phyloP scores from a whole-genome alignment of 2,888 invertebrate species.

The Drosophila mimetica region DNA sequence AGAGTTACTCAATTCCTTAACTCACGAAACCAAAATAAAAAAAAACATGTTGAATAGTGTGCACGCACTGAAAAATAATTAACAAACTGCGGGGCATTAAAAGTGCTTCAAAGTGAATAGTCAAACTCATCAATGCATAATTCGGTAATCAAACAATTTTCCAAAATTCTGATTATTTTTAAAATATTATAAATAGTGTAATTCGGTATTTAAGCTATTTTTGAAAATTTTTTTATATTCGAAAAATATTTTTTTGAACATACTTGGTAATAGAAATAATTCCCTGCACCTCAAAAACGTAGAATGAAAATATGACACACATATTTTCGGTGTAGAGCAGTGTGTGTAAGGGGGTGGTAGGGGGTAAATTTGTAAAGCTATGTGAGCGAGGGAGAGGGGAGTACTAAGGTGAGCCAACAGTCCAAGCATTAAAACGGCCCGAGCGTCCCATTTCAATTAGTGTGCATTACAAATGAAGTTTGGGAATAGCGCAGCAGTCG shows the following conservation, averaged over 20 bases:
- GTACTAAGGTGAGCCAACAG: constrained; percentile 42
- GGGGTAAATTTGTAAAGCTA: not conserved
- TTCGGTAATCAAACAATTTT: not conserved
- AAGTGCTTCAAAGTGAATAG: no score
- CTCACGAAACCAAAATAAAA: constrained; percentile 72
- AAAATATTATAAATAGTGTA: no score
- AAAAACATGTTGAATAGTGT: constrained; percentile 67
- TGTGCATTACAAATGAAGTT: constrained; percentile 80
- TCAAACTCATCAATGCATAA: not conserved
- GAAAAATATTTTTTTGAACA: no score
- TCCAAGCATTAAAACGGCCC: constrained; percentile 73
- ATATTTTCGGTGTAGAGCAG: constrained; percentile 2
- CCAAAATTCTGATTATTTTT: no score
- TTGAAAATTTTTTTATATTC: no score
- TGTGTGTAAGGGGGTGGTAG: not conserved
- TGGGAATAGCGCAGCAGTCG: constrained; percentile 66
- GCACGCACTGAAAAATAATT: constrained; percentile 1
- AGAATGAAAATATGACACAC: not conserved
- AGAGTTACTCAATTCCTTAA: constrained; percentile 74
- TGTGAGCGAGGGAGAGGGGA: not conserved
- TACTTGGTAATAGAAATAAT: not conserved
- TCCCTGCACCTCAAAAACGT: not conserved
- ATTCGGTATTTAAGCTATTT: no score
- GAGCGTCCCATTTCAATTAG: constrained; percentile 77
- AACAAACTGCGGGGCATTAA: no score